Percentiles rank a stretch among this genome's conserved stretches.
These are phyloP conservation scores for Limanda limanda DNA, from an alignment of 2,113 vertebrate species.

Conservation along the genomic window DNA sequence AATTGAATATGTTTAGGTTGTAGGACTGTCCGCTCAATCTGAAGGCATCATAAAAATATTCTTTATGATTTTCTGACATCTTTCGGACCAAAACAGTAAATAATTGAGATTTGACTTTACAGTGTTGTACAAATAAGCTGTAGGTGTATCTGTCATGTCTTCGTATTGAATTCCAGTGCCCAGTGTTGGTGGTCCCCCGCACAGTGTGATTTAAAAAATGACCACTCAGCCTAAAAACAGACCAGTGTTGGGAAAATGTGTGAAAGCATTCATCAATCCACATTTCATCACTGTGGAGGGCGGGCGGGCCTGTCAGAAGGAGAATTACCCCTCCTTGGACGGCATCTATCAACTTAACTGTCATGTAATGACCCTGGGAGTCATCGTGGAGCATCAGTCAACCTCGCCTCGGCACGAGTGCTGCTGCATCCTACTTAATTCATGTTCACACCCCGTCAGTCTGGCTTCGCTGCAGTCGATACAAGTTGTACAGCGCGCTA, in stretches of 20 bases:
- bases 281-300: conserved; percentile 66
- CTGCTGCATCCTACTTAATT: conserved; percentile 65
- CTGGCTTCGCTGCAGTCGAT: conserved; percentile 44
- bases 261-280: conserved; percentile 54
- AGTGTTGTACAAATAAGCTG: background rate
- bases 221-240: conserved; percentile 66
- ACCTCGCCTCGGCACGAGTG: conserved; percentile 19
- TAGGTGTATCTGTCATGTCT: conserved; percentile 1
- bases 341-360: conserved; percentile 74
- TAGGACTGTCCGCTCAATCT: background rate
- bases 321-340: conserved; percentile 74
- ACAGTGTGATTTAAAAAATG: conserved; percentile 61
- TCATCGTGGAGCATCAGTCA: conserved; percentile 68
- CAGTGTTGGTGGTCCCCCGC: conserved; percentile 44
- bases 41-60: background rate
- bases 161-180: conserved; percentile 16
- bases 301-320: conserved; percentile 52
- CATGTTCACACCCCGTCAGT: conserved; percentile 57
- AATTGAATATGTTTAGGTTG: background rate
- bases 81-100: background rate
- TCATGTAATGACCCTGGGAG: conserved; percentile 76
- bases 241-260: conserved; percentile 43
- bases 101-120: background rate
- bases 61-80: background rate
- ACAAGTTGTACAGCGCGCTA: conserved; percentile 19